Evolutionary conservation across 2,888 invertebrate genomes (phyloP), one percentile per base, ranked within the genome.

Genomic region (Dendrolimus pini): DNA sequence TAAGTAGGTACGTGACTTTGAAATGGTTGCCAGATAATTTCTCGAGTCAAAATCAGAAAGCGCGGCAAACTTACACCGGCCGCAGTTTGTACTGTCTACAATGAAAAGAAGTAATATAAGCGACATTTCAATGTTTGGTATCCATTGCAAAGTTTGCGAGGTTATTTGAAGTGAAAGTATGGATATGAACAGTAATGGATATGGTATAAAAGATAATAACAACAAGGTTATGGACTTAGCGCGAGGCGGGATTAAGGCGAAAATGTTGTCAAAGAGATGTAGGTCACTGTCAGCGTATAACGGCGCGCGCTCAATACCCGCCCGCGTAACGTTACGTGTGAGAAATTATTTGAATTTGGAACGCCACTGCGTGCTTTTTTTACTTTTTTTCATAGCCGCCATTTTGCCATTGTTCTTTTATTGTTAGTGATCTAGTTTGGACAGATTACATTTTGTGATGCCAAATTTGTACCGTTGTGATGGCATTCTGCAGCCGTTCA

Each of bases 241-340:
- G 69, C 72, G 47, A 47, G 2, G 9, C 9, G 47, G 12, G 47
- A 47, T 47, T 47, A 47, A 30, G 71, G 83, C 78, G 82, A 85
- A 85, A 84, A 78, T 76, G 74, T 71, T 69, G 63, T 67, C 69
- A 72, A 72, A 72, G 66, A 64, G 78, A 87, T 83, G 82, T 89
- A 73, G 87, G 89, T 90, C 89, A 90, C 84, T 90, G 89, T 87
- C 85, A 84, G 81, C 82, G 82, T 82, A 88, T 89, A 90, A 90
- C 89, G 89, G 89, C 80, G 62, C 78, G 89, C 80, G 78, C 89
- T 82, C 80, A 80, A 80, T 89, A 86, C 80, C 83, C 88, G 89
- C 87, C 85, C 87, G 89, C 89, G 88, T 89, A 89, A 89, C 89
- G 84, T 89, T 89, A 89, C 89, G 89, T 89, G 89, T 90, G 89